These are phyloP conservation scores for Strigamia transsilvanica DNA, from an alignment of 2,888 invertebrate species.

Conservation along the genomic window DNA sequence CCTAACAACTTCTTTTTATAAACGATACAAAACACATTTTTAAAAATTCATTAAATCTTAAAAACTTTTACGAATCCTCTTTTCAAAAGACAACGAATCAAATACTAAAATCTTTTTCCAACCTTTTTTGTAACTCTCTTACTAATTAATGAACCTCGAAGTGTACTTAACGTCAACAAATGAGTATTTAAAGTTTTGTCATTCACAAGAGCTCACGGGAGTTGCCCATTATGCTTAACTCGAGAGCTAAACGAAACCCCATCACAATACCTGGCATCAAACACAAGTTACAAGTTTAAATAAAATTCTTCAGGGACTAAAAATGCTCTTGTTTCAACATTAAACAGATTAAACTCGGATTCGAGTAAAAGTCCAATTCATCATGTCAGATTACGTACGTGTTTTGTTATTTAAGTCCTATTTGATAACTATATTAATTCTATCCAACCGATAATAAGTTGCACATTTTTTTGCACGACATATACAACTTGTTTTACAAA, in stretches of 20 bases:
- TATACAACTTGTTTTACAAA: background rate
- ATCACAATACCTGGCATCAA: slow-evolving; percentile 39
- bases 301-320: slow-evolving; percentile 12
- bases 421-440: background rate
- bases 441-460: background rate
- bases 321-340: background rate
- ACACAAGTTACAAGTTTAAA: slow-evolving; percentile 29
- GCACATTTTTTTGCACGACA: background rate
- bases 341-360: slow-evolving; percentile 29
- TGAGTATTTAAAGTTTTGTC: slow-evolving; percentile 44
- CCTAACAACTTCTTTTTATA: background rate
- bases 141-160: slow-evolving; percentile 28
- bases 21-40: background rate
- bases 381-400: slow-evolving; percentile 9
- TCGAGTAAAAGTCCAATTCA: background rate
- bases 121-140: background rate
- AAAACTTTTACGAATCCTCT: background rate
- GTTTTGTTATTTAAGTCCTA: background rate
- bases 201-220: slow-evolving; percentile 26
- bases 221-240: slow-evolving; percentile 1
- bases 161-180: slow-evolving; percentile 39
- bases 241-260: slow-evolving; percentile 37
- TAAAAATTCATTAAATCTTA: background rate
- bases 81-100: background rate
- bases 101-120: background rate